Conservation (phyloP, 2,797 vertebrate genomes). For the Limnodromus scolopaceus region DNA sequence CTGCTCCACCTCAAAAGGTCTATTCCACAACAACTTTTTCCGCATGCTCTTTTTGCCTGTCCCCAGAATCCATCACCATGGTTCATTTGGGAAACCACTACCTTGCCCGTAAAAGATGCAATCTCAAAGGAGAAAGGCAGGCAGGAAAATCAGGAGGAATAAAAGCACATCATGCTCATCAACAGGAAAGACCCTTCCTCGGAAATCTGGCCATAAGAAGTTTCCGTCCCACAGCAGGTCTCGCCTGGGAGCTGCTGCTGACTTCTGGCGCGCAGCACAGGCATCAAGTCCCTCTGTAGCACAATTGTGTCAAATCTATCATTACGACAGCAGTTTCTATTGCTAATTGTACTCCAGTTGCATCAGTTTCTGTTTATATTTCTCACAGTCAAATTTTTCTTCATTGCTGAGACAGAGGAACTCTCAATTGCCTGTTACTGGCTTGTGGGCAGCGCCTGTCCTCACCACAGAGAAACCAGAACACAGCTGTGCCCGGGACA, state of each 20-base stretch:
- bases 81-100: neutral
- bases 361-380: neutral
- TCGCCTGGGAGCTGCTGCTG: neutral
- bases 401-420: neutral
- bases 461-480: neutral
- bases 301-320: neutral
- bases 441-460: neutral
- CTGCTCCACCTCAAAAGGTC: neutral
- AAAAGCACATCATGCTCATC: neutral
- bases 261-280: neutral
- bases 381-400: neutral
- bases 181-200: accelerated
- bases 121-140: neutral
- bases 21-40: neutral
- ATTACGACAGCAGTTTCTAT: accelerated
- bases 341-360: neutral
- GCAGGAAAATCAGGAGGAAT: neutral
- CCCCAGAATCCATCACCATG: accelerated
- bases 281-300: accelerated
- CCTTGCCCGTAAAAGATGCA: neutral
- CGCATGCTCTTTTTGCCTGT: neutral
- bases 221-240: accelerated
- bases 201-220: neutral
- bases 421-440: neutral
- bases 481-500: neutral